phyloP scores from a whole-genome alignment of 2,797 vertebrate genomes.

The Schizothorax lantsangensis region DNA sequence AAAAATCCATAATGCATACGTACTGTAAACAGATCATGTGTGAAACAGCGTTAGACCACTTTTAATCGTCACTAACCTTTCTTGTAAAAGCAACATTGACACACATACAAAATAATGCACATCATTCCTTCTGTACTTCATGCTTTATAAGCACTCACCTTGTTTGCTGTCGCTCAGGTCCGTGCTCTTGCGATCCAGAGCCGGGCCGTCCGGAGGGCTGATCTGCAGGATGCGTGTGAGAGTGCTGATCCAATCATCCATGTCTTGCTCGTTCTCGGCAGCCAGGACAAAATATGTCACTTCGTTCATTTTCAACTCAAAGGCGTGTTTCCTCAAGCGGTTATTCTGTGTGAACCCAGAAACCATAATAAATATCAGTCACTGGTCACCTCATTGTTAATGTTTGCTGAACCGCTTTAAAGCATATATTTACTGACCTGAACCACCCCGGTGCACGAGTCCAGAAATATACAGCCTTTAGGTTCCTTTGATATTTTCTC shows the following conservation, averaged over 20 bases:
- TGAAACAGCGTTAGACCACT: not conserved
- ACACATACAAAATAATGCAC: not conserved
- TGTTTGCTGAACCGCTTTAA: not conserved
- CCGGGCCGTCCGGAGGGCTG: constrained; percentile 89
- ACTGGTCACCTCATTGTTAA: not conserved
- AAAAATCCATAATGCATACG: not conserved
- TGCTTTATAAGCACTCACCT: constrained; percentile 75
- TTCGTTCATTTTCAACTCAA: constrained; percentile 99
- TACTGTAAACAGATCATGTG: not conserved
- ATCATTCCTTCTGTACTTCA: not conserved
- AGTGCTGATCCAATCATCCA: constrained; percentile 99
- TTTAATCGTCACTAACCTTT: not conserved
- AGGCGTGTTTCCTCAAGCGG: constrained; percentile 93
- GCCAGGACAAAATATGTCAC: constrained; percentile 99
- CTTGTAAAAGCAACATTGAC: not conserved
- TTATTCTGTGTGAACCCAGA: constrained; percentile 82
- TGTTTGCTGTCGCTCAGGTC: constrained; percentile 91
- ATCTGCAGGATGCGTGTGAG: constrained; percentile 96
- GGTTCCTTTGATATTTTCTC: constrained; percentile 99
- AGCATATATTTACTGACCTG: constrained; percentile 82
- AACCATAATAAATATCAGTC: not conserved
- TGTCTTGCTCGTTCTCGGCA: constrained; percentile 96
- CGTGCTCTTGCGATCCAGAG: constrained; percentile 88
- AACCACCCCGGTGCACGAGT: constrained; percentile 96
- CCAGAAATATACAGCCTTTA: constrained; percentile 98